These are phyloP conservation scores for Nowickia ferox DNA, from an alignment of 2,888 invertebrate genomes.

Conservation along the genomic window DNA sequence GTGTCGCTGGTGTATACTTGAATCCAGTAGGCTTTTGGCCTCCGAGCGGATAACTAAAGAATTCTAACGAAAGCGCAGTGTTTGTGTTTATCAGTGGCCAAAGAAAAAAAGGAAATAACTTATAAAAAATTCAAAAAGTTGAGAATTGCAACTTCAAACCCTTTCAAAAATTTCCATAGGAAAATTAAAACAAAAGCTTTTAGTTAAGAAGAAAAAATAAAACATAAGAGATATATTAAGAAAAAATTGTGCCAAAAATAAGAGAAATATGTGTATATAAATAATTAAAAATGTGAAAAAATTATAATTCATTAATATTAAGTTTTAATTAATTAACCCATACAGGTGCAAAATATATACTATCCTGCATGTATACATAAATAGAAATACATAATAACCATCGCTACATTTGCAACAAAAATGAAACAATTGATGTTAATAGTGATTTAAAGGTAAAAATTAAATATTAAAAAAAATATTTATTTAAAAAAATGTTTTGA, in stretches of 20 bases:
- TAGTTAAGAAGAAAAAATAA: constrained; percentile 22
- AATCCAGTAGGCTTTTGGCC: constrained; percentile 83
- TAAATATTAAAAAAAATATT: background rate
- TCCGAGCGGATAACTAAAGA: constrained; percentile 83
- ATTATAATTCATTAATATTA: constrained; percentile 35
- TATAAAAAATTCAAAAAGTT: constrained; percentile 70
- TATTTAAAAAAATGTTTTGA: constrained; percentile 9
- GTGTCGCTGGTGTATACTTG: constrained; percentile 55
- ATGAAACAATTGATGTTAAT: background rate
- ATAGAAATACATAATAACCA: constrained; percentile 8
- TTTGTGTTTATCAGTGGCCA: constrained; percentile 59
- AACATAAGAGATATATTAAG: constrained; percentile 16
- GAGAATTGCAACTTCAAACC: constrained; percentile 44
- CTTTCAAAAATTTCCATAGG: constrained; percentile 28
- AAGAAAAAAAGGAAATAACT: constrained; percentile 51
- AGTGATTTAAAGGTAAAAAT: constrained; percentile 28
- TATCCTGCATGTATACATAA: constrained; percentile 5
- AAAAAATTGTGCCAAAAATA: constrained; percentile 56
- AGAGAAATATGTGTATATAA: constrained; percentile 24
- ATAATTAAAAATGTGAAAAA: constrained; percentile 41
- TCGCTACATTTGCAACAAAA: background rate
- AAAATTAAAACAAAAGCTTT: constrained; percentile 38
- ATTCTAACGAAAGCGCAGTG: constrained; percentile 73
- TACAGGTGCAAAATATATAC: constrained; percentile 28
- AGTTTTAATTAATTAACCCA: constrained; percentile 32